Conservation (phyloP, 1,140 invertebrate species). For the Ephestia elutella region DNA sequence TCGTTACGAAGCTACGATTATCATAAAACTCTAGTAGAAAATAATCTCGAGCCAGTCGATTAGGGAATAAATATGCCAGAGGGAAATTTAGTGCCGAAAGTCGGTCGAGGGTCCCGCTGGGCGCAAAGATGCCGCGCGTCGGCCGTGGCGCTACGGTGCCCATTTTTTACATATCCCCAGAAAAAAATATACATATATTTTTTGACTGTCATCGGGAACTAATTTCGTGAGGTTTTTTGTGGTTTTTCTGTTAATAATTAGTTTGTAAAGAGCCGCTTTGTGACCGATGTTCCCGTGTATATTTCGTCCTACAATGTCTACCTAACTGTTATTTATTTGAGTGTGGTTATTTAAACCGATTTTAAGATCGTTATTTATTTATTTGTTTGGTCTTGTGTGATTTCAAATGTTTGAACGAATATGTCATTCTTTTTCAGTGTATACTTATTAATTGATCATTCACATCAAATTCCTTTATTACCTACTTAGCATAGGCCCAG, state of each 20-base stretch:
- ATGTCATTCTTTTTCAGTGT: too few relatives aligned
- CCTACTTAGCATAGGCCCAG: too few relatives aligned
- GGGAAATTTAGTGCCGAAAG: constrained; percentile 60
- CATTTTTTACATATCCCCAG: constrained; percentile 36
- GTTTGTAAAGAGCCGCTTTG: constrained; percentile 42
- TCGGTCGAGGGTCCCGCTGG: constrained; percentile 40
- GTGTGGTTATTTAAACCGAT: neutral
- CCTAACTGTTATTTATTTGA: neutral
- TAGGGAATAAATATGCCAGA: constrained; percentile 65
- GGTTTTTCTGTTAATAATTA: constrained; percentile 57
- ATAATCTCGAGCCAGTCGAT: constrained; percentile 52
- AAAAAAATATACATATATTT: constrained; percentile 55
- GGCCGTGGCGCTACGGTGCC: constrained; percentile 48
- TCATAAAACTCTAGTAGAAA: constrained; percentile 70
- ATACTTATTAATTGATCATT: too few relatives aligned
- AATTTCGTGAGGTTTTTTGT: constrained; percentile 64
- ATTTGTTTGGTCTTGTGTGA: too few relatives aligned
- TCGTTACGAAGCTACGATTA: constrained; percentile 55
- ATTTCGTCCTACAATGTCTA: neutral
- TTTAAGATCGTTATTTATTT: neutral
- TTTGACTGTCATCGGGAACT: constrained; percentile 71
- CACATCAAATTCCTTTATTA: too few relatives aligned
- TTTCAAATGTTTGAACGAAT: too few relatives aligned
- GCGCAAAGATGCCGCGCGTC: constrained; percentile 54
- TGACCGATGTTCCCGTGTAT: neutral